Base-by-base conservation (phyloP, 2,797 vertebrate species). In the Pampus argenteus region DNA sequence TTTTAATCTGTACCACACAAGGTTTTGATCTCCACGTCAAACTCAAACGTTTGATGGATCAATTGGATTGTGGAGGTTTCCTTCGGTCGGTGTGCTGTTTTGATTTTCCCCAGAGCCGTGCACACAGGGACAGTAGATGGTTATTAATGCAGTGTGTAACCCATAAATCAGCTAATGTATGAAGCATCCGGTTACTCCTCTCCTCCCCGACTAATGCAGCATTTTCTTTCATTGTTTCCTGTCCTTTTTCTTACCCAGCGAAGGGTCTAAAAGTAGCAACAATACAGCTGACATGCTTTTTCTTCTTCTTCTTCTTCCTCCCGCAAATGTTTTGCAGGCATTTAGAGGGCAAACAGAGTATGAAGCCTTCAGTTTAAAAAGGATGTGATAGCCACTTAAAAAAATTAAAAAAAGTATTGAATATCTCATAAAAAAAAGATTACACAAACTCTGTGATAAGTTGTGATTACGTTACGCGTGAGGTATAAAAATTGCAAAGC, bases 131-230 rank as follows among this genome's bases (percentile, higher is more conserved):
- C 71, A 52, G 57, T 10, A 6, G 49, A 67, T 66, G 68, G 73
- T 83, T 82, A 84, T 88, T 78, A 85, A 83, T 38, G 59, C 66
- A 36, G 28, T 26, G 72, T 76, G 63, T 63, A 78, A 74, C 68
- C 64, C 83, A 85, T 87, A 89, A 90, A 88, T 90, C 85, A 84
- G 80, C 77, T 75, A 82, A 88, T 78, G 73, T 81, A 78, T 79
- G 61, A 85, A 61, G 36, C 63, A 61, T 80, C 72, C 56, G 40
- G 47, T 74, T 79, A 51, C 72, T 67, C 78, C 81, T 58, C 80
- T 52, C 23, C 44, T 66, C 68, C 40, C 34, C 5, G 17, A 44
- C 76, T 57, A 76, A 71, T 68, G 63, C 65, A 66, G 69, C 59
- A 52, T 74, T 80, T 74, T 85, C 61, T 55, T 62, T 44, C 64